Percentiles rank a stretch among this genome's conserved stretches.
Evolutionary conservation across 2,888 invertebrate species (phyloP).

Genomic region (Aspidiotus destructor): DNA sequence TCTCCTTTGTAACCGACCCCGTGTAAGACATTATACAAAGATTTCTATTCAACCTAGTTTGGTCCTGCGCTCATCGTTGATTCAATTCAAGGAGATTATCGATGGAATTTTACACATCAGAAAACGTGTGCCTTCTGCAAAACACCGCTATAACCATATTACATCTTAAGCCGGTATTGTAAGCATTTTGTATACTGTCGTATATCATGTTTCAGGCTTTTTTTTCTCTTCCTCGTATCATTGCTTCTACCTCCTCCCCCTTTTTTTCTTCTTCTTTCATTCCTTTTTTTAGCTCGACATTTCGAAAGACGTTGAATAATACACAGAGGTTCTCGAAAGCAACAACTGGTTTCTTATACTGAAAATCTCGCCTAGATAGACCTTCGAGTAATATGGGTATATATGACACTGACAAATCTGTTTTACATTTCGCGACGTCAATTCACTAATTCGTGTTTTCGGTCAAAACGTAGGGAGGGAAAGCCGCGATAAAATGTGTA

Average conservation of each 20-base stretch:
- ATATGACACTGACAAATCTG: slow-evolving; percentile 12
- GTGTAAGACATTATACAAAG: slow-evolving; percentile 8
- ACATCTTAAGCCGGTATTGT: slow-evolving; percentile 11
- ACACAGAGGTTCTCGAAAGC: neutral
- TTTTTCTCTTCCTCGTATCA: neutral
- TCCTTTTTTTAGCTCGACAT: neutral
- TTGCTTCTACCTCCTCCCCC: neutral
- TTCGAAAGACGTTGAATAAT: slow-evolving; percentile 4
- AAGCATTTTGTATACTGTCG: slow-evolving; percentile 6
- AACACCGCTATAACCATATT: slow-evolving; percentile 2
- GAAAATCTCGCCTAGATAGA: neutral
- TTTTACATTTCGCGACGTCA: slow-evolving; percentile 7
- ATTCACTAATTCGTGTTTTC: neutral
- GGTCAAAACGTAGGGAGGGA: neutral
- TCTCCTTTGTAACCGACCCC: neutral
- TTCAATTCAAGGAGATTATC: slow-evolving; percentile 21
- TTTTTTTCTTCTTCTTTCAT: slow-evolving; percentile 6
- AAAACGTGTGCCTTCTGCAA: slow-evolving; percentile 13
- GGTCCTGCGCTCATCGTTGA: slow-evolving; percentile 11
- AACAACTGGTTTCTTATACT: neutral
- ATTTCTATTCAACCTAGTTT: neutral
- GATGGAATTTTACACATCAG: slow-evolving; percentile 24
- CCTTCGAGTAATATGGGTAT: neutral
- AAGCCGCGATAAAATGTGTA: no score
- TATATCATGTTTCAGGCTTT: slow-evolving; percentile 1